phyloP scores from a whole-genome alignment of 1,140 invertebrate genomes.

The Neodiprion virginianus region DNA sequence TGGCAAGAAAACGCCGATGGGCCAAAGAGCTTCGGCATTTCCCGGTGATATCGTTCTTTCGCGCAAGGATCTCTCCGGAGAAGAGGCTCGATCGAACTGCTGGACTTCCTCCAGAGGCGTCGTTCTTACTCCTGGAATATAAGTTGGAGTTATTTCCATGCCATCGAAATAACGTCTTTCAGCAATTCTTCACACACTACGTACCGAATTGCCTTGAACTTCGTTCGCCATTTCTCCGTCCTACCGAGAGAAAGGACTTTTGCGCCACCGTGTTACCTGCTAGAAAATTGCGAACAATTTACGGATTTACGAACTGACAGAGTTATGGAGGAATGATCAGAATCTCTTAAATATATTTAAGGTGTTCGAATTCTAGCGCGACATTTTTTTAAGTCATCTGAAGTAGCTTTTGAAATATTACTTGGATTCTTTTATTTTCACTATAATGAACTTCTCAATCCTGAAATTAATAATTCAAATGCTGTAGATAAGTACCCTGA shows the following conservation, averaged over 20 bases:
- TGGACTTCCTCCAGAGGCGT: neutral
- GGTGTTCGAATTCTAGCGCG: too few species aligned
- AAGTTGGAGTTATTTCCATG: neutral
- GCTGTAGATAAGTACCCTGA: too few species aligned
- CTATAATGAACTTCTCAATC: too few species aligned
- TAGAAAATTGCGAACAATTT: constrained; percentile 26
- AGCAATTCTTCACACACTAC: neutral
- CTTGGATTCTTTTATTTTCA: too few species aligned
- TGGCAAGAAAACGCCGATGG: constrained; percentile 44
- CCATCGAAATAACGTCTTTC: neutral
- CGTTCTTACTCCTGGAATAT: neutral
- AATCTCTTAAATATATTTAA: too few species aligned
- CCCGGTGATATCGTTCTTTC: neutral
- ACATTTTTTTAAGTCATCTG: too few species aligned
- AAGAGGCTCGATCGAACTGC: neutral
- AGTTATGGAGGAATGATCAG: too few species aligned
- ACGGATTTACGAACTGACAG: too few species aligned
- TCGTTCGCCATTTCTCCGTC: constrained; percentile 32
- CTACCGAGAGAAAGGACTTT: constrained; percentile 47
- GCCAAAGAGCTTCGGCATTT: constrained; percentile 44
- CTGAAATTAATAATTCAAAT: too few species aligned
- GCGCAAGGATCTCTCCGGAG: neutral
- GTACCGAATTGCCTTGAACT: constrained; percentile 31
- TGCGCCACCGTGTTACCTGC: constrained; percentile 44
- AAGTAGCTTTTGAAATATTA: too few species aligned